Evolutionary conservation across 2,797 vertebrate species (phyloP).

Genomic region (Manis javanica): DNA sequence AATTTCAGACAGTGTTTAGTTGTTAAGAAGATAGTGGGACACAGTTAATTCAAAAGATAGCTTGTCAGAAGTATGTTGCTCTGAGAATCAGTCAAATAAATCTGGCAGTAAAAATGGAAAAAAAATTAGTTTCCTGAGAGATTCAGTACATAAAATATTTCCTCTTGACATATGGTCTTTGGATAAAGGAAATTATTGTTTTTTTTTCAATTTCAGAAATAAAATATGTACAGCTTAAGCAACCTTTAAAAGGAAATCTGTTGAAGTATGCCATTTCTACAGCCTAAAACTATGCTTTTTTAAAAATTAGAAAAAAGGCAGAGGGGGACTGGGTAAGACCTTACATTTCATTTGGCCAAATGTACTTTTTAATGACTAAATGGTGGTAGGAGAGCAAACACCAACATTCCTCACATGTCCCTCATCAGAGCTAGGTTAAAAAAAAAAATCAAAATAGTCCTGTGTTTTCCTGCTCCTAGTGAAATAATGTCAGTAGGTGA

Average conservation of each 20-base stretch:
- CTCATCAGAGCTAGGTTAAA: neutral
- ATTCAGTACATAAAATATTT: conserved; percentile 61
- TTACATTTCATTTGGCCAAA: conserved; percentile 56
- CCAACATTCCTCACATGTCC: neutral
- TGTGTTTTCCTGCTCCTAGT: neutral
- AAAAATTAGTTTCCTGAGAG: conserved; percentile 39
- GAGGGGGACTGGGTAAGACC: conserved; percentile 17
- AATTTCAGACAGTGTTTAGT: neutral
- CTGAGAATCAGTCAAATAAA: conserved; percentile 36
- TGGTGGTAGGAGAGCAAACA: neutral
- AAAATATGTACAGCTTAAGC: conserved; percentile 71
- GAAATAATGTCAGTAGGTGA: neutral
- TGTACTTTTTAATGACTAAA: conserved; percentile 49
- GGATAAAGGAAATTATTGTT: conserved; percentile 65
- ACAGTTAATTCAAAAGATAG: neutral
- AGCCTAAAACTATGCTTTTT: conserved; percentile 57
- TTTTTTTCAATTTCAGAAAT: conserved; percentile 73
- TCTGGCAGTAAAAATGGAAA: conserved; percentile 6
- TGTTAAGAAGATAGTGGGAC: neutral
- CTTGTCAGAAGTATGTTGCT: neutral
- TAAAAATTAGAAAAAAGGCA: conserved; percentile 46
- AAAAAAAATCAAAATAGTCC: neutral
- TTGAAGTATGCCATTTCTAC: conserved; percentile 69
- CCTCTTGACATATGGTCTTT: conserved; percentile 70
- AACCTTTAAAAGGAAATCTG: conserved; percentile 62